These are phyloP conservation scores for Monopis laevigella DNA, from an alignment of 2,888 invertebrate species.

Conservation along the genomic window DNA sequence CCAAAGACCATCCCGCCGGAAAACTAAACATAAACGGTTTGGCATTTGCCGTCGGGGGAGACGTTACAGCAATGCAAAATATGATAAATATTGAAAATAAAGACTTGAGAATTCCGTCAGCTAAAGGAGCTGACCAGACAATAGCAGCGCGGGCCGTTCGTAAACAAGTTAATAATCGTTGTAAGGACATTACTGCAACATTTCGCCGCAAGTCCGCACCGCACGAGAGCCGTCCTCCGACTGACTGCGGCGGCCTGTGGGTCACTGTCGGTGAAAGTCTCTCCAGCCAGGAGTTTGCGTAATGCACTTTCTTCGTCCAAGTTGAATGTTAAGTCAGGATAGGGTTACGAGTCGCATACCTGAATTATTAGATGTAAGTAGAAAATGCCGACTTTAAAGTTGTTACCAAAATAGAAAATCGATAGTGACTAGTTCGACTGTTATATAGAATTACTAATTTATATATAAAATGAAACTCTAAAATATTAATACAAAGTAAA, in stretches of 20 bases:
- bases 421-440: no score
- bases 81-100: conserved; percentile 48
- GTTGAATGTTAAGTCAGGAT: no score
- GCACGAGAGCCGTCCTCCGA: conserved; percentile 28
- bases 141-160: conserved; percentile 49
- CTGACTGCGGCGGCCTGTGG: background rate
- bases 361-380: no score
- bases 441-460: no score
- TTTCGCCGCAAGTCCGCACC: conserved; percentile 30
- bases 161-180: conserved; percentile 47
- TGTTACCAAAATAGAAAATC: no score
- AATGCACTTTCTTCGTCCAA: conserved; percentile 9
- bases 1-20: conserved; percentile 57
- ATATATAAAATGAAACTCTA: no score
- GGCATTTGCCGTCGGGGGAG: conserved; percentile 53
- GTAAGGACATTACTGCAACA: conserved; percentile 39
- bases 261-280: conserved; percentile 1
- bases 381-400: no score
- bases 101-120: conserved; percentile 49
- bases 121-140: conserved; percentile 45
- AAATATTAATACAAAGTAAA: no score
- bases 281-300: conserved; percentile 5
- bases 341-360: no score
- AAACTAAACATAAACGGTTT: conserved; percentile 57
- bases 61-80: conserved; percentile 52